Evolutionary conservation across 2,888 invertebrate species (phyloP).

Genomic region (Cotesia congregata): DNA sequence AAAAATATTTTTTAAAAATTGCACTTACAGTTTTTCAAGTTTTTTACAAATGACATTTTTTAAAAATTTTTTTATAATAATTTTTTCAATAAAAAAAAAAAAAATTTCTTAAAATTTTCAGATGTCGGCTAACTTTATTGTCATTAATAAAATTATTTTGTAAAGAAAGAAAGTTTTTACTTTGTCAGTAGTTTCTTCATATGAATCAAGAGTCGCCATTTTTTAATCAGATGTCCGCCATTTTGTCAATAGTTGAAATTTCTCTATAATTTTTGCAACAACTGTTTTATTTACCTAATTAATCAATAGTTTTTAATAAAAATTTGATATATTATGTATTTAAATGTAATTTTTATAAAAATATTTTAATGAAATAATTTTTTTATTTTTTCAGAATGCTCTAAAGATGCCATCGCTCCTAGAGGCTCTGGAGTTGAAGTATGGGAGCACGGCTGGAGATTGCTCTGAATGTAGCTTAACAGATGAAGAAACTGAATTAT

Average conservation of each 20-base stretch:
- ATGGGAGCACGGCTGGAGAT: slow-evolving; percentile 76
- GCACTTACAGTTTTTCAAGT: too few relatives aligned
- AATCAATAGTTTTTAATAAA: neutral
- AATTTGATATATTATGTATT: neutral
- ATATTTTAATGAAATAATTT: neutral
- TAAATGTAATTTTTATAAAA: neutral
- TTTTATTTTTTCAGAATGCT: slow-evolving; percentile 55
- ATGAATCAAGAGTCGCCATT: neutral
- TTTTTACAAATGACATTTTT: too few relatives aligned
- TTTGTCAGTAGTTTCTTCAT: too few relatives aligned
- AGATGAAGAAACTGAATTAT: slow-evolving; percentile 73
- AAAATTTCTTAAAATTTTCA: too few relatives aligned
- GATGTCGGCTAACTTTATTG: too few relatives aligned
- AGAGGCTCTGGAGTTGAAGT: slow-evolving; percentile 91
- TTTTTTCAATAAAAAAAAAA: too few relatives aligned
- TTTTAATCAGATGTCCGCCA: neutral
- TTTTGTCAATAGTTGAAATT: neutral
- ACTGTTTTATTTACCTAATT: neutral
- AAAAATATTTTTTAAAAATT: too few relatives aligned
- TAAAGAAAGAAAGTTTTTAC: too few relatives aligned
- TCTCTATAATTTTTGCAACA: neutral
- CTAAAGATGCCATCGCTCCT: slow-evolving; percentile 86
- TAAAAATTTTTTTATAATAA: too few relatives aligned
- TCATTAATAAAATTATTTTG: too few relatives aligned
- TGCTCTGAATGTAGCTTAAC: slow-evolving; percentile 72